These are phyloP conservation scores for Muntiacus reevesi DNA, from an alignment of 2,113 vertebrate species.

Conservation along the genomic window DNA sequence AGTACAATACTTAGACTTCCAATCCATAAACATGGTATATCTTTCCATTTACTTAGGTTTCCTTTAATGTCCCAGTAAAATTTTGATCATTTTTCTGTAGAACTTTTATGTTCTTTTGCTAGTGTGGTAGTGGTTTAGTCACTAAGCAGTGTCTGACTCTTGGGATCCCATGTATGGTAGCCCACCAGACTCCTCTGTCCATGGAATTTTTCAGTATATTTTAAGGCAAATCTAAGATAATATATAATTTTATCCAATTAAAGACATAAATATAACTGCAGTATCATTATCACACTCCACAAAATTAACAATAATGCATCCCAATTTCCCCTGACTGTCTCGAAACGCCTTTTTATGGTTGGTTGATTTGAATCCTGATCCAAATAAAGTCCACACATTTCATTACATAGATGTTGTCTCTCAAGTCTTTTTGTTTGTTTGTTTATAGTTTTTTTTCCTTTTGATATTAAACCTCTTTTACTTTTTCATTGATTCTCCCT, in stretches of 20 bases:
- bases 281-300: not conserved
- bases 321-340: not conserved
- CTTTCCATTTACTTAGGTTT: conserved; percentile 11
- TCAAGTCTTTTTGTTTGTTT: not conserved
- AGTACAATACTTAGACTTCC: not conserved
- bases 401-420: not conserved
- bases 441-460: not conserved
- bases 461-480: not conserved
- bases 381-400: not conserved
- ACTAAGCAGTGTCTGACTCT: not conserved
- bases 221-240: not conserved
- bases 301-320: not conserved
- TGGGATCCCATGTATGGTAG: not conserved
- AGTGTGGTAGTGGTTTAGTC: not conserved
- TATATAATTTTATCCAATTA: not conserved
- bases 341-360: not conserved
- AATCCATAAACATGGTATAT: not conserved
- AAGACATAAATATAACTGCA: not conserved
- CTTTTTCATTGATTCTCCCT: not conserved
- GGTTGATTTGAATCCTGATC: not conserved
- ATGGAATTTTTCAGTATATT: not conserved
- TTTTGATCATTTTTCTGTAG: not conserved
- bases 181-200: not conserved
- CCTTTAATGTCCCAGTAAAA: not conserved
- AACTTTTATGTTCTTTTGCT: not conserved